Evolutionary conservation across 2,888 invertebrate species (phyloP).

Genomic region (Eurois occulta): DNA sequence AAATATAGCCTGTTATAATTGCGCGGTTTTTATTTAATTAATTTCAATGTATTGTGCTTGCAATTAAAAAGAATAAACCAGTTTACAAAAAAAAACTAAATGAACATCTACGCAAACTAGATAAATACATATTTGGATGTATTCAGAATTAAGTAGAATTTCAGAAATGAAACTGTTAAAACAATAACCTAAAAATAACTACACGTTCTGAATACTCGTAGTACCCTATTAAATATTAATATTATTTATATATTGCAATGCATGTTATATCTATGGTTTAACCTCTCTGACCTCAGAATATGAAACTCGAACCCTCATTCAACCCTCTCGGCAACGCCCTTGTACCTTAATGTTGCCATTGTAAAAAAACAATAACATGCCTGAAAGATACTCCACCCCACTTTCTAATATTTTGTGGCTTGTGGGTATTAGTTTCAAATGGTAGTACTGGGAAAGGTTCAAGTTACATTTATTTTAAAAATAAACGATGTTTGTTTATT

Average conservation of each 20-base stretch:
- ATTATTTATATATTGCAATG: neutral
- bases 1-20: constrained; percentile 14
- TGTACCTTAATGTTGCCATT: constrained; percentile 40
- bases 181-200: neutral
- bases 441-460: neutral
- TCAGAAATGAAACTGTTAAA: neutral
- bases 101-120: neutral
- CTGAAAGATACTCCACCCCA: neutral
- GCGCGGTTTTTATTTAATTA: neutral
- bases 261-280: constrained; percentile 17
- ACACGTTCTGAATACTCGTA: no score
- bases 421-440: neutral
- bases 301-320: constrained; percentile 17
- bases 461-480: neutral
- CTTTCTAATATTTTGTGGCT: neutral
- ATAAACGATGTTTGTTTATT: neutral
- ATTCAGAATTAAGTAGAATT: neutral
- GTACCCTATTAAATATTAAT: neutral
- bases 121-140: neutral
- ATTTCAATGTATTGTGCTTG: neutral
- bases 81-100: neutral
- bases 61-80: neutral
- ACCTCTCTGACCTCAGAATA: constrained; percentile 30
- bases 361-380: constrained; percentile 2
- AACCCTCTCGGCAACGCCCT: constrained; percentile 40